Evolutionary conservation across 2,888 invertebrate genomes (phyloP), one percentile per base, ranked within the genome.

Genomic region (Sarcophaga carnaria): DNA sequence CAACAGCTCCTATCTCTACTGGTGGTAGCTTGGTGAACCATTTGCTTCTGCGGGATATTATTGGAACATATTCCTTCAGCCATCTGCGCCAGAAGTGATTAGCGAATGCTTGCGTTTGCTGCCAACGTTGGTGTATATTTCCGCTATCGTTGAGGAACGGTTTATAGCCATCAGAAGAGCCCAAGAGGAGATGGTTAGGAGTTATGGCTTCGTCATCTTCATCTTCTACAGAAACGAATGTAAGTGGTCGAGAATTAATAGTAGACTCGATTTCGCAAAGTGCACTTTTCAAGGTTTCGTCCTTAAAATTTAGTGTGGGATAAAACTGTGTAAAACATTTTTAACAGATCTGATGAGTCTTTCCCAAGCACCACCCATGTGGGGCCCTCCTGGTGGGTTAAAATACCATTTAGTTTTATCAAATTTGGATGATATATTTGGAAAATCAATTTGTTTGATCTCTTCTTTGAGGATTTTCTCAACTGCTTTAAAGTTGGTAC

Each of bases 361-460:
- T 79, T 80, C 85, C 83, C 59, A 88, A 45, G 79, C 74, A 3
- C 88, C 82, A 12, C 81, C 87, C 86, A 88, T 88, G 22, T 87
- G 88, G 4, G 87, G 85, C 10, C 86, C 85, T 20, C 74, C 78
- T 2, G 87, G 83, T 25, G 84, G 86, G 45, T 87, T 82, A 1
- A 37, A 37, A 37, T 37, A 37, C 37, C 37, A 37, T 1, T 6
- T 37, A 37, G 37, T 37, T 37, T 37, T 37, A 60, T 25, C 49
- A 47, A 86, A 86, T 27, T 22, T 60, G 0, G 60, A 69, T 14
- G 14, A 62, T 14, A 70, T 69, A n/a, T 69, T 14, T 3, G 17
- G 17, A 2, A 69, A 22, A 47, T 67, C 59, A 4, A 67, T 11
- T 37, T 77, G 11, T 22, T 22, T 22, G 22, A 22, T 22, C 22